phyloP scores from a whole-genome alignment of 2,888 invertebrate species.

The Aphrophora alni region DNA sequence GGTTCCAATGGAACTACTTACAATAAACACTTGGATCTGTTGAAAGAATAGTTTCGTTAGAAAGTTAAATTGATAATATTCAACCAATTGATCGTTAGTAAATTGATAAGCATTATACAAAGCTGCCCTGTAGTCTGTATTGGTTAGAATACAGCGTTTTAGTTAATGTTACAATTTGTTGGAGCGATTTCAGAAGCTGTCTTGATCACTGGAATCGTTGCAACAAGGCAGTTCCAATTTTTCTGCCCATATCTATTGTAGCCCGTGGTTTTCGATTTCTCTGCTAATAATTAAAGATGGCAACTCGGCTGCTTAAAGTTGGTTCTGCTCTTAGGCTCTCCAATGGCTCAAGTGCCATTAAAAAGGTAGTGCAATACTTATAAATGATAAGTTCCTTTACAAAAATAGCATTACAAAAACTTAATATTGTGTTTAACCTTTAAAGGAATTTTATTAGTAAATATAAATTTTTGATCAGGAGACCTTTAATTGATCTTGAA shows the following conservation, averaged over 20 bases:
- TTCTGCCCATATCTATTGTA: too few species aligned
- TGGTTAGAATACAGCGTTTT: too few species aligned
- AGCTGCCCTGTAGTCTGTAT: too few species aligned
- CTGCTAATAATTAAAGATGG: neutral
- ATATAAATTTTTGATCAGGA: neutral
- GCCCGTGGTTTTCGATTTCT: neutral
- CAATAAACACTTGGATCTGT: too few species aligned
- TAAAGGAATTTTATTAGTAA: neutral
- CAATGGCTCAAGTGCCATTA: neutral
- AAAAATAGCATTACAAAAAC: neutral
- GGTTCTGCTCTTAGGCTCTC: neutral
- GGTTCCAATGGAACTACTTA: too few species aligned
- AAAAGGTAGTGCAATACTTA: neutral
- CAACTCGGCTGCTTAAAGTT: neutral
- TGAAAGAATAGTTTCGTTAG: too few species aligned
- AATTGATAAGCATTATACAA: too few species aligned
- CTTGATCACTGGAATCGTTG: too few species aligned
- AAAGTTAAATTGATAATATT: too few species aligned
- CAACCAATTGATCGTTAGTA: too few species aligned
- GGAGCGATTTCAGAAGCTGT: neutral
- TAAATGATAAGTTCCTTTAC: neutral
- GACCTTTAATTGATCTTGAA: slow-evolving; percentile 5
- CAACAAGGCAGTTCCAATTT: too few species aligned
- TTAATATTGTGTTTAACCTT: neutral
- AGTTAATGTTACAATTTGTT: too few species aligned